Base-by-base conservation (phyloP, 2,113 vertebrate genomes). In the Microcebus griseorufus region DNA sequence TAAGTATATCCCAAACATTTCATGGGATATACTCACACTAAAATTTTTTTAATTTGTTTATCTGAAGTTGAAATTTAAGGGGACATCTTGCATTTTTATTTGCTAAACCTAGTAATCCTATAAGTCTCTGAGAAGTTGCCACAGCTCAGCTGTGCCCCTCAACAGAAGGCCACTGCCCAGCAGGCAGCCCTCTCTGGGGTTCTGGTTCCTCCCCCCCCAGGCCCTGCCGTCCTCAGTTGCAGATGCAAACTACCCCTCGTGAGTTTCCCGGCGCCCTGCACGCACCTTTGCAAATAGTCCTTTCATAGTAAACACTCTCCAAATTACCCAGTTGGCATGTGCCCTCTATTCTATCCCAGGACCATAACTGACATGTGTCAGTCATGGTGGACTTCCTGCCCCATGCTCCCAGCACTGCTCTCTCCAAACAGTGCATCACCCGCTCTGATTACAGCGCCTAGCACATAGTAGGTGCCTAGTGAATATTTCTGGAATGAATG, bases 351-450 rank as follows among this genome's bases (percentile, higher is more conserved):
- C 27, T 22, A 22, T 17, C 20, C 65, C 53, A 14, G 82, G 27
- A 55, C 51, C 9, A 1, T 0, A 3, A 7, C 23, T 7, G 27
- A 10, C 3, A 16, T 27, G 1, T 39, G 9, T 5, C n/a, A n/a
- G 2, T 34, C 45, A 13, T n/a, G 42, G 17, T 14, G 37, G 42
- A n/a, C 27, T 42, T 17, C 72, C 0, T 0, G 0, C 23, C 1
- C 17, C 16, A 11, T 8, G 13, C 16, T 11, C 23, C 72, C 60
- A 2, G n/a, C n/a, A 3, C 4, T 7, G 1, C 37, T 48, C 18
- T 79, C 55, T 53, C 13, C 10, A 53, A 67, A 37, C 6, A 48
- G 0, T 0, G 64, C 48, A 22, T 22, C 13, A 1, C 16, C 27
- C 17, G 29, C n/a, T 87, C 55, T 70, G 39, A 45, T 5, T 29